Percentiles rank a stretch among this genome's conserved stretches.
phyloP scores from a whole-genome alignment of 1,140 invertebrate species.

The Temnothorax longispinosus region DNA sequence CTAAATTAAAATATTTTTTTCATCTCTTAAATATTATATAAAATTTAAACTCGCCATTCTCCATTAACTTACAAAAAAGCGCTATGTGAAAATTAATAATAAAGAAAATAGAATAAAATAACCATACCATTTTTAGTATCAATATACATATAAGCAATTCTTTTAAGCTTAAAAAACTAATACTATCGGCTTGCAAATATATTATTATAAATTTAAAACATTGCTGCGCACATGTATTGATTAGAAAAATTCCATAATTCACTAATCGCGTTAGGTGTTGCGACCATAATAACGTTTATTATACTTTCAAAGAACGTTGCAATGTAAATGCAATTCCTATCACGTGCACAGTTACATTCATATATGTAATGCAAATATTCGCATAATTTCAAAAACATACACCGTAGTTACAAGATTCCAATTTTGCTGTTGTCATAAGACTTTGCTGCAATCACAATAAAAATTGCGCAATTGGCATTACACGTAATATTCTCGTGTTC shows the following conservation, averaged over 20 bases:
- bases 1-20: background rate
- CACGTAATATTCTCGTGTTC: background rate
- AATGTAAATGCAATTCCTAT: background rate
- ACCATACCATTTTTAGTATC: background rate
- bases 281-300: too few species aligned
- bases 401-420: background rate
- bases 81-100: background rate
- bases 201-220: background rate
- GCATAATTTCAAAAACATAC: background rate
- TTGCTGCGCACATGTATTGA: background rate
- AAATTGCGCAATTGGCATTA: background rate
- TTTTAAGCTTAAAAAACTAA: background rate
- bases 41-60: background rate
- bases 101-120: background rate
- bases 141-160: background rate
- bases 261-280: background rate
- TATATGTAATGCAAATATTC: background rate
- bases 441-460: background rate
- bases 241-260: background rate
- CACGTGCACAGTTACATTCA: background rate
- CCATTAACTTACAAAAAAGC: background rate
- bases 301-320: too few species aligned
- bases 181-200: background rate
- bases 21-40: background rate
- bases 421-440: constrained; percentile 1